Conservation (phyloP, 2,888 invertebrate genomes). For the Acleris holmiana region DNA sequence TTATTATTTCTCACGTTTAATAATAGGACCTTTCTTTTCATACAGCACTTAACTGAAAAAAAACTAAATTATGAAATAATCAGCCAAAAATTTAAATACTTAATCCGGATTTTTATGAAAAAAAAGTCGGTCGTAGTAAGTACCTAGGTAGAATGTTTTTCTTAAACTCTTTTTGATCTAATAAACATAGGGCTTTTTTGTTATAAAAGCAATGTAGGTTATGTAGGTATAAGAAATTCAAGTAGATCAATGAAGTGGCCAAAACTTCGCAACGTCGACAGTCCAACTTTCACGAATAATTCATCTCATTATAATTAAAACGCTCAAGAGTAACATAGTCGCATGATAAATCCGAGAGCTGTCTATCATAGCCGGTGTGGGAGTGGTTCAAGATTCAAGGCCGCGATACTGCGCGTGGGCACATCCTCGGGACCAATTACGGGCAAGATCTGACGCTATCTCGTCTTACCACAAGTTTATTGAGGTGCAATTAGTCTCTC, state of each 20-base stretch:
- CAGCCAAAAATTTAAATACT: no score
- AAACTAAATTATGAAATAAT: no score
- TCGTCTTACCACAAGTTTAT: slow-evolving; percentile 8
- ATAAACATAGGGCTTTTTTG: no score
- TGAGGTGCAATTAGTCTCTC: neutral
- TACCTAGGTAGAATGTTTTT: no score
- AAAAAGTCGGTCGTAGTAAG: no score
- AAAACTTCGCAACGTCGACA: neutral
- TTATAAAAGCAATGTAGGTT: no score
- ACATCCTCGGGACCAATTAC: slow-evolving; percentile 33
- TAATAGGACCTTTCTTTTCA: no score
- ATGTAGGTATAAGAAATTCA: no score
- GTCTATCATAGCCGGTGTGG: slow-evolving; percentile 23
- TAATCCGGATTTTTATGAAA: no score
- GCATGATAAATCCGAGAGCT: slow-evolving; percentile 22
- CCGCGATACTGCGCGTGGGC: slow-evolving; percentile 34
- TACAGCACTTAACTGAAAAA: no score
- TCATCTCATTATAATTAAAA: slow-evolving; percentile 17
- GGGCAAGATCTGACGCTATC: slow-evolving; percentile 24
- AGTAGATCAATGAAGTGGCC: neutral
- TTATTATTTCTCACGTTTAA: no score
- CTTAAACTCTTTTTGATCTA: no score
- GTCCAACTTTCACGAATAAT: slow-evolving; percentile 16
- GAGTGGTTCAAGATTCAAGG: slow-evolving; percentile 34
- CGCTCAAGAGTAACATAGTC: slow-evolving; percentile 7